Conservation (phyloP, 1,140 invertebrate genomes). For the Musca domestica region DNA sequence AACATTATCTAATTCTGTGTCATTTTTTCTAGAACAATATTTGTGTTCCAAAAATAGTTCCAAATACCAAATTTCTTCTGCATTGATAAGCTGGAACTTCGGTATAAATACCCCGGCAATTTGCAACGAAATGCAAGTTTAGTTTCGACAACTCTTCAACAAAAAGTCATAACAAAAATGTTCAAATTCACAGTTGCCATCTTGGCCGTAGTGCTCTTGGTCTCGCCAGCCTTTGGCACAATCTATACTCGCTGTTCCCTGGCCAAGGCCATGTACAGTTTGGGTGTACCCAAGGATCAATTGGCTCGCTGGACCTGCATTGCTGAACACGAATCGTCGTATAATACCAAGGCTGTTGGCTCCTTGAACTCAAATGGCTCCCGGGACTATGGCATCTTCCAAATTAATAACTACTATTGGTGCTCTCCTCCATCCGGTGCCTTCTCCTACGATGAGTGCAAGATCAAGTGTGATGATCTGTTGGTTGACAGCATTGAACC, state of each 20-base stretch:
- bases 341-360: constrained; percentile 27
- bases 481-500: constrained; percentile 31
- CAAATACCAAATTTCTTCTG: too few relatives aligned
- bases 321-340: constrained; percentile 19
- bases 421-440: constrained; percentile 33
- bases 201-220: constrained; percentile 17
- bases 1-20: too few relatives aligned
- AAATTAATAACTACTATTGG: constrained; percentile 45
- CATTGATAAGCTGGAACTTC: too few relatives aligned
- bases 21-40: too few relatives aligned
- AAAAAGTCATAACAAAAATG: too few relatives aligned
- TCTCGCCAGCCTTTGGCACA: constrained; percentile 16
- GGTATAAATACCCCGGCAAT: too few relatives aligned
- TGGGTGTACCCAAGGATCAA: constrained; percentile 34
- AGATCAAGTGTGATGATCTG: constrained; percentile 29
- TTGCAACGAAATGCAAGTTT: too few relatives aligned
- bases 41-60: too few relatives aligned
- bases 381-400: constrained; percentile 42
- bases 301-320: constrained; percentile 28
- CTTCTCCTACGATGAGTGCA: constrained; percentile 34
- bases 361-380: constrained; percentile 34
- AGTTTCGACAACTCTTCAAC: too few relatives aligned
- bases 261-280: constrained; percentile 26
- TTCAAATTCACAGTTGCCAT: constrained; percentile 11
- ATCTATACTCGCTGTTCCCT: constrained; percentile 23